phyloP scores from a whole-genome alignment of 2,888 invertebrate genomes.

The Apamea anceps region DNA sequence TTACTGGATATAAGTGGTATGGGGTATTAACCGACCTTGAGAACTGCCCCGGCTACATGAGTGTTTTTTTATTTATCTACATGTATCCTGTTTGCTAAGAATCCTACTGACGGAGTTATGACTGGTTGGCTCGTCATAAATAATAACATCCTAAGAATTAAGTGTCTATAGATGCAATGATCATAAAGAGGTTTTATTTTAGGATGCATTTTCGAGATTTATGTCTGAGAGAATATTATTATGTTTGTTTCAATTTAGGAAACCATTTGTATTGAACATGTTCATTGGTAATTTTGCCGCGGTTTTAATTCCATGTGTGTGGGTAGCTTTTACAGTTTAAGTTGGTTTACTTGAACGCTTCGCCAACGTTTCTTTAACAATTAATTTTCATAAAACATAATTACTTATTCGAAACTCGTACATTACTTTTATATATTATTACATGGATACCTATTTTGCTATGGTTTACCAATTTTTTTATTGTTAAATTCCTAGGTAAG shows the following conservation, averaged over 20 bases:
- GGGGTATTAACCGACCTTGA: constrained; percentile 73
- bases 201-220: constrained; percentile 12
- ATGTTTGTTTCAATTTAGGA: constrained; percentile 1
- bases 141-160: constrained; percentile 18
- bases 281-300: constrained; percentile 12
- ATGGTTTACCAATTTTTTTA: neutral
- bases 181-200: constrained; percentile 19
- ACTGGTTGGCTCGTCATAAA: constrained; percentile 31
- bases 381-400: neutral
- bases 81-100: constrained; percentile 57
- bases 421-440: neutral
- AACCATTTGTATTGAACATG: constrained; percentile 5
- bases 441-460: neutral
- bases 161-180: constrained; percentile 30
- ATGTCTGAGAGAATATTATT: neutral
- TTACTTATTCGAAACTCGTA: neutral
- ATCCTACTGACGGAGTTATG: constrained; percentile 52
- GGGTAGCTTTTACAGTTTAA: neutral
- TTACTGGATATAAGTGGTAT: constrained; percentile 65
- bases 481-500: neutral
- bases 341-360: neutral
- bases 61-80: constrained; percentile 51
- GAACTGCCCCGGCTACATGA: constrained; percentile 44
- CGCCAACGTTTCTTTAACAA: neutral
- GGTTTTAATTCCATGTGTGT: neutral